A percentile compares a stretch with the other conserved stretches of the same genome.
Evolutionary conservation across 2,113 vertebrate species (phyloP).

Genomic region (Accipiter virgatus): DNA sequence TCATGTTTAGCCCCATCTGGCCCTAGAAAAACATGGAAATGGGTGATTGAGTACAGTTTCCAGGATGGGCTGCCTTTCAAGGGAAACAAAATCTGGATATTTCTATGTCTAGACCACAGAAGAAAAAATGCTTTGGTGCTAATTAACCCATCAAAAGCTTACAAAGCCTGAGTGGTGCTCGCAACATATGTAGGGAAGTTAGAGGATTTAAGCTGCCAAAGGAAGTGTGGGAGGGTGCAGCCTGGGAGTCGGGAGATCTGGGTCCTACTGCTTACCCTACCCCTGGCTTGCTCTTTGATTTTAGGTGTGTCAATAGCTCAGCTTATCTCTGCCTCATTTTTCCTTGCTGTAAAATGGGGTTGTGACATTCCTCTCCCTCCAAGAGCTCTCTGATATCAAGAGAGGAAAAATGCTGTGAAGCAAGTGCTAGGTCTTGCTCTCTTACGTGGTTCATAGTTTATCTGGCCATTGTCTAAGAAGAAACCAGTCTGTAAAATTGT

Average conservation of each 20-base stretch:
- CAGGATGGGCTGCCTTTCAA: conserved; percentile 82
- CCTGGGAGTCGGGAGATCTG: neutral
- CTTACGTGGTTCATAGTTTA: neutral
- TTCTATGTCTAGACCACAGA: conserved; percentile 86
- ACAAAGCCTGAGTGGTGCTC: conserved; percentile 23
- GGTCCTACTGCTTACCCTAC: neutral
- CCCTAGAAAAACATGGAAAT: conserved; percentile 77
- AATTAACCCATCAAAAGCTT: conserved; percentile 77
- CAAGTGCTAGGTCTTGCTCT: neutral
- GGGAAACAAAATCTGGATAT: conserved; percentile 83
- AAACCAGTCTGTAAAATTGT: neutral
- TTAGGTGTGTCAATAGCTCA: neutral
- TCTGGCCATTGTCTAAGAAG: neutral
- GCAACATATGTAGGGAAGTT: conserved; percentile 2
- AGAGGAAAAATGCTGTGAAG: neutral
- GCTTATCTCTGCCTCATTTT: neutral
- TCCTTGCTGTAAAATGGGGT: neutral
- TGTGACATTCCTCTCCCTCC: neutral
- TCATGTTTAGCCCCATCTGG: conserved; percentile 78
- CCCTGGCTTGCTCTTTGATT: neutral
- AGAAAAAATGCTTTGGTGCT: conserved; percentile 78
- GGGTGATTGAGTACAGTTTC: conserved; percentile 72
- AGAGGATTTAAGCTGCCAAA: neutral
- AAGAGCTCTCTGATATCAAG: neutral
- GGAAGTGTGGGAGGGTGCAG: neutral